Conservation (phyloP, 2,888 invertebrate species). For the Anaspis maculata region DNA sequence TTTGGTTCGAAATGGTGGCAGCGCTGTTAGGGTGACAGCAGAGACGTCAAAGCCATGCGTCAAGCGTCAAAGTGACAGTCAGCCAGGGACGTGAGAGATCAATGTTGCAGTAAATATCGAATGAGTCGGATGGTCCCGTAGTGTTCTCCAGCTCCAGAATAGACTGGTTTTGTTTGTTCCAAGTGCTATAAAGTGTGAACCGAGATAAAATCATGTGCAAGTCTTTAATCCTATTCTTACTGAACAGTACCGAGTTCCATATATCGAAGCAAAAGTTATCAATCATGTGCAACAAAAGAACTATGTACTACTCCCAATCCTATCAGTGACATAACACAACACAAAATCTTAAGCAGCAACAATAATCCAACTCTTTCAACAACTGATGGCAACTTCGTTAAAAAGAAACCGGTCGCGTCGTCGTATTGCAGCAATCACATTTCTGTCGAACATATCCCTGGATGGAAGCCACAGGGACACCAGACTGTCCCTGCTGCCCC, state of each 20-base stretch:
- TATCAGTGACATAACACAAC: conserved; percentile 27
- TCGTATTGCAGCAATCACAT: conserved; percentile 86
- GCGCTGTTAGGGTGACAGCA: too few species aligned
- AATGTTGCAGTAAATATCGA: too few species aligned
- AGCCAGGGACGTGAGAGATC: too few species aligned
- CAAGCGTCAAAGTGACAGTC: too few species aligned
- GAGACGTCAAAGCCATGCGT: too few species aligned
- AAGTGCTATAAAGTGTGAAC: too few species aligned
- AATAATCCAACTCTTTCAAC: conserved; percentile 12
- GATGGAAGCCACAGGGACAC: conserved; percentile 81
- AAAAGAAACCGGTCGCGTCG: conserved; percentile 64
- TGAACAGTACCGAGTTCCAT: conserved; percentile 26
- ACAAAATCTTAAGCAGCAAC: conserved; percentile 16
- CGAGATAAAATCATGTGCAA: too few species aligned
- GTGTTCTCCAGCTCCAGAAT: too few species aligned
- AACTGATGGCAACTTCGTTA: conserved; percentile 46
- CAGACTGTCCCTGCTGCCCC: conserved; percentile 46
- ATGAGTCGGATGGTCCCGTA: too few species aligned
- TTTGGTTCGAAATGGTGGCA: too few species aligned
- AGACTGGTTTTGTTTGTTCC: too few species aligned
- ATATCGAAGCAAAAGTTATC: conserved; percentile 20
- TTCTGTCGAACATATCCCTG: conserved; percentile 89
- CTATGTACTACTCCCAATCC: too few species aligned
- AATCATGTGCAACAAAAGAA: conserved; percentile 30
- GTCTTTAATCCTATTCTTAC: conserved; percentile 23